These are phyloP conservation scores for Elephas maximus DNA, from an alignment of 2,113 vertebrate species.

Conservation along the genomic window DNA sequence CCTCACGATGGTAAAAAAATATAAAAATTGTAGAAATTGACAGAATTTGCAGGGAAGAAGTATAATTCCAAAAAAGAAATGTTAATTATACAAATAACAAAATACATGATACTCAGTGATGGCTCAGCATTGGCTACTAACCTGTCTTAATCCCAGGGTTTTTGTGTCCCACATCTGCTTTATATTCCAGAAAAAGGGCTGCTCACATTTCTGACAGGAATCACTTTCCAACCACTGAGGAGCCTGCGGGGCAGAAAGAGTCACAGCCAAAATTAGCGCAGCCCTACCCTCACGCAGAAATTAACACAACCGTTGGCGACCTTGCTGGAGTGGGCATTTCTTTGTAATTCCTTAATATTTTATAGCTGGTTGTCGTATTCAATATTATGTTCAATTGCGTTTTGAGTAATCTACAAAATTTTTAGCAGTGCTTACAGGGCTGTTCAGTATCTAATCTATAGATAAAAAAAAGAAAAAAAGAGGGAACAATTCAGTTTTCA, in stretches of 20 bases:
- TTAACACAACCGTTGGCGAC: neutral
- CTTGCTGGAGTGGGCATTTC: neutral
- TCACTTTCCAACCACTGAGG: constrained; percentile 98
- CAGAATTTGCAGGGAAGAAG: neutral
- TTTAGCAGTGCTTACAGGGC: neutral
- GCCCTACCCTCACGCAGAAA: neutral
- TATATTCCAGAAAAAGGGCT: constrained; percentile 99
- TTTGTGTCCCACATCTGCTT: constrained; percentile 99
- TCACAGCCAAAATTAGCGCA: neutral
- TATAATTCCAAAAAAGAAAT: neutral
- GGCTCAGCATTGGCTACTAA: constrained; percentile 70
- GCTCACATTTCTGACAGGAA: constrained; percentile 98
- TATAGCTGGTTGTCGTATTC: neutral
- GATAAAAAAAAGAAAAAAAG: neutral
- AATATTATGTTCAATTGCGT: neutral
- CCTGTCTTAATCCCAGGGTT: constrained; percentile 96
- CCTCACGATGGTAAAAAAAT: neutral
- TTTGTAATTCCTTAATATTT: neutral
- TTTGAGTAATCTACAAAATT: neutral
- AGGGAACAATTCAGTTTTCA: neutral
- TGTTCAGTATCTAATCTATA: neutral
- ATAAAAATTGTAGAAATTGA: neutral
- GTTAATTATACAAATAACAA: neutral
- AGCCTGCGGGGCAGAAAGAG: constrained; percentile 89
- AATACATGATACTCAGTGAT: rapidly evolving